These are phyloP conservation scores for Falco berigora DNA, from an alignment of 2,797 vertebrate species.

Conservation along the genomic window DNA sequence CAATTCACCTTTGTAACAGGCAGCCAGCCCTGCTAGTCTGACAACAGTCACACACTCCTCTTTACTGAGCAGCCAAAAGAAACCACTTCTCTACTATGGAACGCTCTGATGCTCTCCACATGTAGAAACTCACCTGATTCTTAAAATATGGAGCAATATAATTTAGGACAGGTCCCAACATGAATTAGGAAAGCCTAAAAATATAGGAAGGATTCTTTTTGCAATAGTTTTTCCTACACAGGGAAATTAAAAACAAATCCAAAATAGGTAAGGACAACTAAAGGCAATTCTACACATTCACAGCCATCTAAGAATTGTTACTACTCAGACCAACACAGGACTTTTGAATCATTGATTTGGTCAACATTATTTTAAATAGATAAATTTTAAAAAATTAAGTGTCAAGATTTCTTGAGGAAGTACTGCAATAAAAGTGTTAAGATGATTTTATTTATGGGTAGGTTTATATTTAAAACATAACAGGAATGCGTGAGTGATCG, in stretches of 20 bases:
- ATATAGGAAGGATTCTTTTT: not conserved
- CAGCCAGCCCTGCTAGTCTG: not conserved
- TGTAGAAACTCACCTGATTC: not conserved
- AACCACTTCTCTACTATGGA: not conserved
- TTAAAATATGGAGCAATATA: not conserved
- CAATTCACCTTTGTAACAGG: not conserved
- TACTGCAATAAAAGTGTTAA: conserved; percentile 53
- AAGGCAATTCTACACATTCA: not conserved
- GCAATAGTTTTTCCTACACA: not conserved
- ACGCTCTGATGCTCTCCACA: not conserved
- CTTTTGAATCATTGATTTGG: not conserved
- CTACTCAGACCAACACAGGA: not conserved
- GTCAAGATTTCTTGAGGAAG: conserved; percentile 11
- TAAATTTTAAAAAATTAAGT: not conserved
- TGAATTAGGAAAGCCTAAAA: not conserved
- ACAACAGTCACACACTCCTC: not conserved
- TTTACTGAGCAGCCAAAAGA: not conserved
- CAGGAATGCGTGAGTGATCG: conserved; percentile 64
- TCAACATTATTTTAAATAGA: conserved; percentile 34
- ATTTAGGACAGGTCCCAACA: not conserved
- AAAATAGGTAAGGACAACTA: not conserved
- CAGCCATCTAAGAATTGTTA: not conserved
- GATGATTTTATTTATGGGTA: conserved; percentile 67
- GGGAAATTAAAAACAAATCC: not conserved
- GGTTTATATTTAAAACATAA: conserved; percentile 64